These are phyloP conservation scores for Origma solitaria DNA, from an alignment of 2,113 vertebrate species.

Conservation along the genomic window DNA sequence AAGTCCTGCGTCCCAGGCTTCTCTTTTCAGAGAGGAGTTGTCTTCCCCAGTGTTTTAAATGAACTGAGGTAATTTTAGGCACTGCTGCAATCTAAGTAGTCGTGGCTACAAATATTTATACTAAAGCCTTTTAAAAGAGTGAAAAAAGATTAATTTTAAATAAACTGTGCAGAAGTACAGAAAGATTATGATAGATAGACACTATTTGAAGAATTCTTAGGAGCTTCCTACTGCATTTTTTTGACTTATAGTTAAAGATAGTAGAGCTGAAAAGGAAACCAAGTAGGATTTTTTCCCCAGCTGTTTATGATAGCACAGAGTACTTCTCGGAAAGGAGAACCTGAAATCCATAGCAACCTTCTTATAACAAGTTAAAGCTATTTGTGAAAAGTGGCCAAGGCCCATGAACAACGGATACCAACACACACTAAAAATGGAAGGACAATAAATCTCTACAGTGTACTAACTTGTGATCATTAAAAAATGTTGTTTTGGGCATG, in stretches of 20 bases:
- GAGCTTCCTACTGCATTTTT: not conserved
- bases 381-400: not conserved
- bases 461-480: not conserved
- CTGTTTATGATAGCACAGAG: not conserved
- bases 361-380: not conserved
- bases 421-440: slow-evolving; percentile 14
- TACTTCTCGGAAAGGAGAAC: slow-evolving; percentile 2
- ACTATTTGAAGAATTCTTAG: not conserved
- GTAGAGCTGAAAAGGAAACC: not conserved
- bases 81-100: not conserved
- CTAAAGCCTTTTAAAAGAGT: slow-evolving; percentile 16
- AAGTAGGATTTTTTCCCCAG: not conserved
- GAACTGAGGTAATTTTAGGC: not conserved
- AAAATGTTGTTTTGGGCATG: not conserved
- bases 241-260: not conserved
- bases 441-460: not conserved
- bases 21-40: not conserved
- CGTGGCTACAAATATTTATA: slow-evolving; percentile 7
- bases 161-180: not conserved
- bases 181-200: not conserved
- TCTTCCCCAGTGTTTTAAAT: not conserved
- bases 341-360: slow-evolving; percentile 1
- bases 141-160: slow-evolving; percentile 15
- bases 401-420: not conserved
- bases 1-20: not conserved